phyloP scores from a whole-genome alignment of 2,888 invertebrate genomes.

The Caenorhabditis macrosperma region DNA sequence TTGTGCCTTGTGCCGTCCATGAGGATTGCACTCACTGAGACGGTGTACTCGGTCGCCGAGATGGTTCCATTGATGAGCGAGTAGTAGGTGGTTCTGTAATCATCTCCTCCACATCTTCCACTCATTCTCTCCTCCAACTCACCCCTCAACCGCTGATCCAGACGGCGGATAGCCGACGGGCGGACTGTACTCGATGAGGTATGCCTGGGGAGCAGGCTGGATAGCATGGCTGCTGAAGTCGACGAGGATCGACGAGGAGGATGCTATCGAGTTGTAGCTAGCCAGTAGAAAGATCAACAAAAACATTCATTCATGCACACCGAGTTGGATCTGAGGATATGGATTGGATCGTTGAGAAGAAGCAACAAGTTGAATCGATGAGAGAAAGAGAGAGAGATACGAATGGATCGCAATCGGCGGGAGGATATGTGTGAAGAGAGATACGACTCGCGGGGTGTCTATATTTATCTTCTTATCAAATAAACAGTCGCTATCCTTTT shows the following conservation, averaged over 20 bases:
- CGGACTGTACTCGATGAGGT: conserved; percentile 73
- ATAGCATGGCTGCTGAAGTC: conserved; percentile 69
- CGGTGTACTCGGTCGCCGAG: conserved; percentile 75
- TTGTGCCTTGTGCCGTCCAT: conserved; percentile 67
- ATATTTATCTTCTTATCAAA: conserved; percentile 51
- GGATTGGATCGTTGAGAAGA: neutral
- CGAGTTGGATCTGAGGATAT: conserved; percentile 37
- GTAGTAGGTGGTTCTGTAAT: conserved; percentile 62
- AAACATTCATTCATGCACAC: conserved; percentile 63
- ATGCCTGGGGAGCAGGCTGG: conserved; percentile 63
- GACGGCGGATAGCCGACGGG: conserved; percentile 70
- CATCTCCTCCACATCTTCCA: neutral
- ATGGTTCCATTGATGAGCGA: conserved; percentile 73
- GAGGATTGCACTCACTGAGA: conserved; percentile 70
- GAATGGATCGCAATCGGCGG: neutral
- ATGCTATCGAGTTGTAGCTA: conserved; percentile 56
- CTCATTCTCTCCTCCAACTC: neutral
- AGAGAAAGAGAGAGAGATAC: neutral
- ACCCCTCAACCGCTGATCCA: conserved; percentile 63
- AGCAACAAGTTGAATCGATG: conserved; percentile 1
- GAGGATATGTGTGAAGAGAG: conserved; percentile 39
- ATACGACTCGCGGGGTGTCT: conserved; percentile 23
- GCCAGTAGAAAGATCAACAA: conserved; percentile 61
- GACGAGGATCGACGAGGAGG: conserved; percentile 70
- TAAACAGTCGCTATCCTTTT: conserved; percentile 46